phyloP scores from a whole-genome alignment of 2,888 invertebrate genomes.

The Sericinus montela region DNA sequence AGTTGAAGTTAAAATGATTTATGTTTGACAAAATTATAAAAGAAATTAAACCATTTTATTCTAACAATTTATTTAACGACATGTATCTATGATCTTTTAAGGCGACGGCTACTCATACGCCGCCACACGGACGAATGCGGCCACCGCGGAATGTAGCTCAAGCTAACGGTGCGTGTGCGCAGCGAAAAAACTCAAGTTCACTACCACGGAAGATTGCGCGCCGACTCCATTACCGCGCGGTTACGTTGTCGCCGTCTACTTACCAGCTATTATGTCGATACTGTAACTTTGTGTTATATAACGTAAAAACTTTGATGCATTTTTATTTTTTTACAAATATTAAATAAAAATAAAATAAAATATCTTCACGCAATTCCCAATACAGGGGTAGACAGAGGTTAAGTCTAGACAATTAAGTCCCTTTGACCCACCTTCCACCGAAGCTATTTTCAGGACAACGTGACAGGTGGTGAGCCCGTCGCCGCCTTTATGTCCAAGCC shows the following conservation, averaged over 20 bases:
- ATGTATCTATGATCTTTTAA: constrained; percentile 8
- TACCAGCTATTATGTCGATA: constrained; percentile 34
- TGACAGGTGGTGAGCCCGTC: too few species aligned
- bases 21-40: too few species aligned
- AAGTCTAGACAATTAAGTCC: too few species aligned
- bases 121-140: constrained; percentile 47
- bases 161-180: constrained; percentile 67
- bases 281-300: constrained; percentile 40
- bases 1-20: too few species aligned
- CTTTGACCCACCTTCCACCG: too few species aligned
- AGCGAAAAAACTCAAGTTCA: constrained; percentile 77
- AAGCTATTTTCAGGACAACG: too few species aligned
- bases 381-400: too few species aligned
- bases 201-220: constrained; percentile 77
- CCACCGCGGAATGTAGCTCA: constrained; percentile 75
- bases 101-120: constrained; percentile 40
- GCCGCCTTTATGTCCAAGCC: too few species aligned
- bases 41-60: too few species aligned
- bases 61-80: too few species aligned
- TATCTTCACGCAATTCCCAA: too few species aligned
- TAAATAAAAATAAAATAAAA: too few species aligned
- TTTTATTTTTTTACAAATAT: neutral
- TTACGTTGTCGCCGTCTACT: constrained; percentile 62
- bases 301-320: constrained; percentile 14
- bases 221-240: constrained; percentile 58